Base-by-base conservation (phyloP, 2,888 invertebrate species). In the Drosophila sordidula region DNA sequence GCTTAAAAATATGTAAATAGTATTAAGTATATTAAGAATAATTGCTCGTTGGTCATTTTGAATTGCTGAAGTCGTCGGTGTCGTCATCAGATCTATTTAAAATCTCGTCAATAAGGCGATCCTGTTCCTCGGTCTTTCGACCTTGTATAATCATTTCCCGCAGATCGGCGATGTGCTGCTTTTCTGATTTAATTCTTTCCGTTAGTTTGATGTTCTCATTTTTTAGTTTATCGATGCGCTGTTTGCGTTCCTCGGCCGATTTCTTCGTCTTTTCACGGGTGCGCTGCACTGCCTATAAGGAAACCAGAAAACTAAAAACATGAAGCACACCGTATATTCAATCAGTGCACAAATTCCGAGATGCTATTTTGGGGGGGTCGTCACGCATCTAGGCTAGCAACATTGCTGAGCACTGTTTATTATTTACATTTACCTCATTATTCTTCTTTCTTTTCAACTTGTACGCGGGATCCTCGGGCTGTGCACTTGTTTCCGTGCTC, bases 251-350 rank as follows among this genome's bases (percentile, higher is more conserved):
- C 32, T 71, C 87, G 0, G 92, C 91, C 0, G 90, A 81, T 69
- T 90, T 87, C 39, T 90, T 91, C 1, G 91, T 90, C 67, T 92
- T 92, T 47, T 90, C 90, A 36, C 92, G 90, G 9, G 92, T 91
- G 44, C 90, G 90, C 59, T 92, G 91, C 11, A 92, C 92, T 6
- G 92, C 92, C 92, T 92, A n/a, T 18, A 51, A 50, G 36, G n/a
- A 62, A 67, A 74, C 32, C 22, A 25, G 29, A 39, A 25, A 26
- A 29, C 12, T 34, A 1, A 34, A 34, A 34, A 12, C 34, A 12
- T 34, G 12, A 5, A 34, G 34, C 34, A 34, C 32, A 38, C 18
- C 46, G n/a, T 41, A 71, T 65, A 70, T 56, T 61, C 54, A 68
- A 58, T 46, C 49, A 59, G 16, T 36, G 16, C 56, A 32, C 16